phyloP scores from a whole-genome alignment of 2,888 invertebrate genomes.

The Iselma pallidipennis region DNA sequence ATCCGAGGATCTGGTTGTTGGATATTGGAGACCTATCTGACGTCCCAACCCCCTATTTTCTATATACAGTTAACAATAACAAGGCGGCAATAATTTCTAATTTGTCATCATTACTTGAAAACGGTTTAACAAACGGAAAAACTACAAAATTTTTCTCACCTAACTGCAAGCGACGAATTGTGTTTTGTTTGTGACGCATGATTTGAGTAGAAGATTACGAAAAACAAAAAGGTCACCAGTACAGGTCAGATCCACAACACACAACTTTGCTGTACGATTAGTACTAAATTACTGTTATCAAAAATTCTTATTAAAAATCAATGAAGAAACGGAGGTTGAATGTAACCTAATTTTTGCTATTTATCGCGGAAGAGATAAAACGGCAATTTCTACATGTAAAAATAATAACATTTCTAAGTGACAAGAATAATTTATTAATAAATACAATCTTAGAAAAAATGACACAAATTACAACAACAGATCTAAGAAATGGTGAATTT shows the following conservation, averaged over 20 bases:
- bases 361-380: neutral
- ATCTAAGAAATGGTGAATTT: no score
- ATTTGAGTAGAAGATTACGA: slow-evolving; percentile 16
- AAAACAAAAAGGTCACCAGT: slow-evolving; percentile 31
- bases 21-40: slow-evolving; percentile 5
- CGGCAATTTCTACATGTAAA: neutral
- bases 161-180: slow-evolving; percentile 41
- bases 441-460: no score
- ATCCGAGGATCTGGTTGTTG: slow-evolving; percentile 45
- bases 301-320: neutral
- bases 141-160: slow-evolving; percentile 15
- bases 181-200: slow-evolving; percentile 45
- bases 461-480: no score
- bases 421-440: no score
- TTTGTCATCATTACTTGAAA: slow-evolving; percentile 27
- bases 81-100: slow-evolving; percentile 21
- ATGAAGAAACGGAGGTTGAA: no score
- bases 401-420: neutral
- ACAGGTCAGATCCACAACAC: slow-evolving; percentile 21
- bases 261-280: neutral
- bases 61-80: slow-evolving; percentile 11
- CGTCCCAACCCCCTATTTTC: slow-evolving; percentile 4
- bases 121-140: slow-evolving; percentile 9
- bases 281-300: slow-evolving; percentile 18
- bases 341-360: no score